Conservation (phyloP, 2,113 vertebrate species). For the Alligator mississippiensis region DNA sequence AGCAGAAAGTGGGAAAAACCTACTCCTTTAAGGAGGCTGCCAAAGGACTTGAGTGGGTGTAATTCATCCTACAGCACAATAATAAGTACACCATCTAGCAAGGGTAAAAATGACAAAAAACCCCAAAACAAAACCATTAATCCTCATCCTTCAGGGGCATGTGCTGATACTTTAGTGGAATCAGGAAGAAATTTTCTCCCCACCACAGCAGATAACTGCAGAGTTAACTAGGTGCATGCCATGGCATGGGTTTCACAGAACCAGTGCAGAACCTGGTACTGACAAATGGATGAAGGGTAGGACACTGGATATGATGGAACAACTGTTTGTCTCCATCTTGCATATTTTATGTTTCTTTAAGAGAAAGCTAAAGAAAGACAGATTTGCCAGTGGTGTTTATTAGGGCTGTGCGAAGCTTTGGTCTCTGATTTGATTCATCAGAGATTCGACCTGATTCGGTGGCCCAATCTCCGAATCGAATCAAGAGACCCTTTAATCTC, state of each 20-base stretch:
- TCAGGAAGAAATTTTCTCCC: background rate
- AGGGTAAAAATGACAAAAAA: background rate
- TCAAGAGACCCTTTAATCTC: no score
- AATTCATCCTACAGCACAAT: background rate
- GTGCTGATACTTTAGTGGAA: fast-evolving
- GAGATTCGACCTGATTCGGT: no score
- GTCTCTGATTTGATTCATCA: no score
- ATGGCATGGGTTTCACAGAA: background rate
- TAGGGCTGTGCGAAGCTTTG: no score
- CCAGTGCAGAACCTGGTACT: background rate
- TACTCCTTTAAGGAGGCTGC: background rate
- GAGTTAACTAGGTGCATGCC: background rate
- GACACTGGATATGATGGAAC: background rate
- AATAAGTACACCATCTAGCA: background rate
- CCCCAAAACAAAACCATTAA: background rate
- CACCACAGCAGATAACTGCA: fast-evolving
- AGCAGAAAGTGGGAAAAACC: background rate
- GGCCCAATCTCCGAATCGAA: no score
- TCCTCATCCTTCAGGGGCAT: background rate
- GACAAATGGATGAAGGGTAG: background rate
- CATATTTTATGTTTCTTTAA: background rate
- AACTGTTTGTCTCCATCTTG: background rate
- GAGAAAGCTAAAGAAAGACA: background rate
- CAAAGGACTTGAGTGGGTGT: background rate
- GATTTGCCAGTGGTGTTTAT: background rate